Percentiles rank a stretch among this genome's conserved stretches.
These are phyloP conservation scores for Watsonalla binaria DNA, from an alignment of 2,888 invertebrate species.

Conservation along the genomic window DNA sequence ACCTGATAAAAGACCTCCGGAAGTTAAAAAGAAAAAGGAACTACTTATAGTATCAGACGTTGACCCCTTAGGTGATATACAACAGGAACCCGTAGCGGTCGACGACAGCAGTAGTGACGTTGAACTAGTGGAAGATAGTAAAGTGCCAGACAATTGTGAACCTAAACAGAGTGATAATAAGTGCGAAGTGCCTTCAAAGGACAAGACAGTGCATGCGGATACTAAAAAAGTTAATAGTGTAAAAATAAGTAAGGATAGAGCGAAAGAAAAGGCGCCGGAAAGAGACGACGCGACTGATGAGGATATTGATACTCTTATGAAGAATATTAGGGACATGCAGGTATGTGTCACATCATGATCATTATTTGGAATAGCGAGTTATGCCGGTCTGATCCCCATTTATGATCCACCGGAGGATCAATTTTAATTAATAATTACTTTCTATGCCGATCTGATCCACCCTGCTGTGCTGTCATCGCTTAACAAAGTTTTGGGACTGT, in stretches of 20 bases:
- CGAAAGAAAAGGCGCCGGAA: constrained; percentile 31
- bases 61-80: constrained; percentile 54
- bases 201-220: constrained; percentile 23
- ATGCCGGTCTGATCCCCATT: too few relatives aligned
- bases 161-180: constrained; percentile 33
- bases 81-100: constrained; percentile 49
- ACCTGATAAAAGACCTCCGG: constrained; percentile 63
- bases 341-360: constrained; percentile 28
- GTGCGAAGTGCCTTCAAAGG: constrained; percentile 64
- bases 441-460: too few relatives aligned
- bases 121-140: constrained; percentile 59
- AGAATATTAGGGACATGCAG: constrained; percentile 65
- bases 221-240: constrained; percentile 36
- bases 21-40: constrained; percentile 66
- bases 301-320: constrained; percentile 59
- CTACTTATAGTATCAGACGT: constrained; percentile 60
- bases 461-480: too few relatives aligned
- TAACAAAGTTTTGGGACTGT: too few relatives aligned
- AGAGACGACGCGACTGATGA: constrained; percentile 49
- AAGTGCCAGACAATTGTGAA: constrained; percentile 42
- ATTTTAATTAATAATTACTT: too few relatives aligned
- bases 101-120: constrained; percentile 75
- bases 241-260: constrained; percentile 25
- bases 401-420: too few relatives aligned
- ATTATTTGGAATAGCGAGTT: background rate